Conservation (phyloP, 92 coral and sea anemone species). For the Zoanthus solanderi region DNA sequence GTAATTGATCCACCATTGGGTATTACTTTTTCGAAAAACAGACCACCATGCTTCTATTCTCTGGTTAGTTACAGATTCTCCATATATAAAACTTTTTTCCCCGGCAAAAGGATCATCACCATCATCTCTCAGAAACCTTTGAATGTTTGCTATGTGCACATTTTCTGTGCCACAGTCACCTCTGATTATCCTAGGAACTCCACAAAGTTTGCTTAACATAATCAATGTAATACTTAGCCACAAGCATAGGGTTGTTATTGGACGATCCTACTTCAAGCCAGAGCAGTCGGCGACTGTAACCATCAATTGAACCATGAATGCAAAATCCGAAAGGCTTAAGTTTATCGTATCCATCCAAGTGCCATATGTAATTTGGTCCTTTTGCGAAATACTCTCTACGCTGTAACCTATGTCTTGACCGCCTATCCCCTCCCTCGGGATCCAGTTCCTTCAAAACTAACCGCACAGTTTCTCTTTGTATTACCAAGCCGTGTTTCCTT, state of each 20-base stretch:
- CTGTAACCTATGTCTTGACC: neutral
- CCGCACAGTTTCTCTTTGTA: constrained; percentile 32
- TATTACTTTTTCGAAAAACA: neutral
- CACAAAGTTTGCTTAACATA: constrained; percentile 4
- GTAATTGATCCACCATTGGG: neutral
- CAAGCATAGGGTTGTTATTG: neutral
- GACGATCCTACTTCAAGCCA: neutral
- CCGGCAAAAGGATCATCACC: neutral
- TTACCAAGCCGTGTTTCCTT: too few species aligned
- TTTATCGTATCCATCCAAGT: too few species aligned
- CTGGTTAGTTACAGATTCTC: too few species aligned
- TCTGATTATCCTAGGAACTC: constrained; percentile 18
- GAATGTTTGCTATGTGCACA: neutral
- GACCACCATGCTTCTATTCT: neutral
- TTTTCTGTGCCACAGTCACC: too few species aligned
- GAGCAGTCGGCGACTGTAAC: too few species aligned
- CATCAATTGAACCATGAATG: too few species aligned
- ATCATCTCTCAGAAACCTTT: neutral
- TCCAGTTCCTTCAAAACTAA: constrained; percentile 18
- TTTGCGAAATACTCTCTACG: neutral
- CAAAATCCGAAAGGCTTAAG: too few species aligned
- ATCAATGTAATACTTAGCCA: constrained; percentile 2
- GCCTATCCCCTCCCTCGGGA: constrained; percentile 11
- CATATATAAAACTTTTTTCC: neutral
- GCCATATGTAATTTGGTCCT: too few species aligned